phyloP scores from a whole-genome alignment of 2,888 invertebrate genomes.

The Helicoverpa assulta region DNA sequence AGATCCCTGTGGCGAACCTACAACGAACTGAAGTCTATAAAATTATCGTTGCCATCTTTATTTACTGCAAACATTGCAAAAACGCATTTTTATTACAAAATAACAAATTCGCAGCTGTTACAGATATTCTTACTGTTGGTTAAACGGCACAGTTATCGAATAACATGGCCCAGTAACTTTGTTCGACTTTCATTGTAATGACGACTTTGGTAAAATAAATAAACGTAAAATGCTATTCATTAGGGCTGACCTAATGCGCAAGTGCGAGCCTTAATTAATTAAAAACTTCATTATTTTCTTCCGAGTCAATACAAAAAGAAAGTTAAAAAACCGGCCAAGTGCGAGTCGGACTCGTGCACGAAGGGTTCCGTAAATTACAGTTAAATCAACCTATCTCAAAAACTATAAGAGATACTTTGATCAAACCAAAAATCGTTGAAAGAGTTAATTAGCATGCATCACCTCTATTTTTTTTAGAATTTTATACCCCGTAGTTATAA shows the following conservation, averaged over 20 bases:
- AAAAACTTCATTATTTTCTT: slow-evolving; percentile 45
- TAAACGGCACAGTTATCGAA: slow-evolving; percentile 66
- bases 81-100: slow-evolving; percentile 24
- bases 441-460: no score
- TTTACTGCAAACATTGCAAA: slow-evolving; percentile 2
- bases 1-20: no score
- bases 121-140: slow-evolving; percentile 37
- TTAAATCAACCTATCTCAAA: no score
- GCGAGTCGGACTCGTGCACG: no score
- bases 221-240: slow-evolving; percentile 58
- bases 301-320: slow-evolving; percentile 31
- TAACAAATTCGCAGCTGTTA: slow-evolving; percentile 49
- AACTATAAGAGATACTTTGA: no score
- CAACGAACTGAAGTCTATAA: neutral
- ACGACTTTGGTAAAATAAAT: slow-evolving; percentile 66
- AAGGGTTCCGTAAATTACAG: no score
- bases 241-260: slow-evolving; percentile 62
- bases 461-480: no score
- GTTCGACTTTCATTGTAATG: slow-evolving; percentile 61
- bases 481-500: no score
- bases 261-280: slow-evolving; percentile 54
- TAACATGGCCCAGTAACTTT: slow-evolving; percentile 68
- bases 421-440: no score
- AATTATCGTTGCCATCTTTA: neutral
- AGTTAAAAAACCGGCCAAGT: no score